phyloP scores from a whole-genome alignment of 2,113 vertebrate species.

The Phrynosoma platyrhinos region DNA sequence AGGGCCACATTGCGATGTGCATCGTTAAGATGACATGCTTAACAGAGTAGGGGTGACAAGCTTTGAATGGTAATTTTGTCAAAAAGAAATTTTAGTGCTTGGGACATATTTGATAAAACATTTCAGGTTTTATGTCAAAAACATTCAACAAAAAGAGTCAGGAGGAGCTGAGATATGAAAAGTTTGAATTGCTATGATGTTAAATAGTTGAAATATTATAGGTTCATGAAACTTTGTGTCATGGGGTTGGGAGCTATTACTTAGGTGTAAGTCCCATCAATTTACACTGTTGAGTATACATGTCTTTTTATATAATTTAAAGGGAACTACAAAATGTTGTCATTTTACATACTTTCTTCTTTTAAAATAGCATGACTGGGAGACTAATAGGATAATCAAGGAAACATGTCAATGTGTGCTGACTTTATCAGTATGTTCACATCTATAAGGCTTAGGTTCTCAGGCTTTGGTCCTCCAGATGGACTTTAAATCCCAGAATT shows the following conservation, averaged over 20 bases:
- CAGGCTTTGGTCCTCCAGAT: too few species aligned
- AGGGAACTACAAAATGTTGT: neutral
- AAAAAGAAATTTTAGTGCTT: neutral
- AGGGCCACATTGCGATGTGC: neutral
- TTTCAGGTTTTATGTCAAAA: neutral
- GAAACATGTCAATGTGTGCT: too few species aligned
- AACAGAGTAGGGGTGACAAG: neutral
- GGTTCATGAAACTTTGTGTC: neutral
- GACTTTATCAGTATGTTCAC: too few species aligned
- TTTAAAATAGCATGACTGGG: neutral
- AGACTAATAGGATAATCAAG: too few species aligned
- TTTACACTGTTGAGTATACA: neutral
- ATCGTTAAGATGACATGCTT: neutral
- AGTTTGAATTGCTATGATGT: neutral
- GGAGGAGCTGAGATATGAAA: neutral
- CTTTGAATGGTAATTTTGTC: neutral
- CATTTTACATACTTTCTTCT: neutral
- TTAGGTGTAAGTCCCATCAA: neutral
- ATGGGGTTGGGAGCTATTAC: too few species aligned
- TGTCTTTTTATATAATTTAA: neutral
- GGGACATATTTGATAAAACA: neutral
- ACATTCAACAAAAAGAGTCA: neutral
- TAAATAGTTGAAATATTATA: neutral
- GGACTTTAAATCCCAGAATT: too few species aligned
- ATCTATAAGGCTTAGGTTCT: too few species aligned